Base-by-base conservation (phyloP, 1,140 invertebrate species). In the Probaryconus sp. region DNA sequence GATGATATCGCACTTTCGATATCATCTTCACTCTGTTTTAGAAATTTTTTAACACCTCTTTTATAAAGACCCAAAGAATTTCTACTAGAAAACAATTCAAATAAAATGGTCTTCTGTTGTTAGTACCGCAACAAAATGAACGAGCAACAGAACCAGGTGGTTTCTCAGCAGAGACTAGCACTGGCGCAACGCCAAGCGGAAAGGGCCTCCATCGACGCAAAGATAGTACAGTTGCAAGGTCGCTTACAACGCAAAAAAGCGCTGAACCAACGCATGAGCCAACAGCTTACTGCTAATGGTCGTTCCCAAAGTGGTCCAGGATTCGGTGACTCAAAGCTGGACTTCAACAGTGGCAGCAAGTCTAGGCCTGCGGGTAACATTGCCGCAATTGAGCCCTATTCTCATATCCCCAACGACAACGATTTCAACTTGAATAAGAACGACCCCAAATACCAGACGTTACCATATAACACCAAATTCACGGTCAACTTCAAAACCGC, bases 51-150 rank as follows among this genome's bases (percentile, higher is more conserved):
- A n/a, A n/a, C n/a, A n/a, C n/a, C n/a, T n/a, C n/a, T n/a, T n/a
- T n/a, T n/a, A n/a, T n/a, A n/a, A n/a, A n/a, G n/a, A n/a, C n/a
- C n/a, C n/a, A n/a, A n/a, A n/a, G n/a, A n/a, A n/a, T n/a, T n/a
- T n/a, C n/a, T n/a, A n/a, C n/a, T n/a, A n/a, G n/a, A n/a, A n/a
- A n/a, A n/a, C n/a, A n/a, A n/a, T n/a, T n/a, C n/a, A n/a, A n/a
- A n/a, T n/a, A n/a, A 14, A 37, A 33, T 10, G 30, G 30, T 5
- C 30, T n/a, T n/a, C n/a, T n/a, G n/a, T n/a, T n/a, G n/a, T n/a
- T 88, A 98, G 96, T 97, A 97, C 84, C 95, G 96, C 14, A 98
- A 98, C 87, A 97, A 98, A 84, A 88, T 98, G 83, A 97, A 97
- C 85, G 94, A 98, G 82, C 95, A 98, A 81, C 96, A 98, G 86